These are phyloP conservation scores for Coenobita brevimanus DNA, from an alignment of 1,140 invertebrate genomes.

Conservation along the genomic window DNA sequence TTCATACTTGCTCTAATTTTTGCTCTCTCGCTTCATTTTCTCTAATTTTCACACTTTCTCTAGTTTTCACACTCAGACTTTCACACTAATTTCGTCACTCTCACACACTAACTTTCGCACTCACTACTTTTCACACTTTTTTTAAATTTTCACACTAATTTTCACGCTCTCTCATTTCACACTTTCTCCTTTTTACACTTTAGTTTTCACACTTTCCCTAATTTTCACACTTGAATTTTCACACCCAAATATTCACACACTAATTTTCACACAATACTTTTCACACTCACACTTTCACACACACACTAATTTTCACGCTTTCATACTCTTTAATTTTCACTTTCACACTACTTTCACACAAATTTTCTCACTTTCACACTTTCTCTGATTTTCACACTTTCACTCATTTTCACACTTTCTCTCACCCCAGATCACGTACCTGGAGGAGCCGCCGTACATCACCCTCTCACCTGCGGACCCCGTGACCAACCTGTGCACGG, in stretches of 20 bases:
- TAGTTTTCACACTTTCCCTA: neutral
- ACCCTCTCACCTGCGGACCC: constrained; percentile 92
- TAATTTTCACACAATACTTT: neutral
- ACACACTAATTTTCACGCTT: neutral
- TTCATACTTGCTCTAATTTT: neutral
- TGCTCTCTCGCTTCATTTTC: neutral
- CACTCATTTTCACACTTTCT: too few species aligned
- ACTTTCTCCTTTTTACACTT: too few species aligned
- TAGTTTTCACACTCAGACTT: neutral
- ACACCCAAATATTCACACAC: neutral
- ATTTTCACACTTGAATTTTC: neutral
- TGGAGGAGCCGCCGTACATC: constrained; percentile 97
- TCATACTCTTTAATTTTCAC: neutral
- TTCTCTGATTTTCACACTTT: neutral
- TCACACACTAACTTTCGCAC: too few species aligned
- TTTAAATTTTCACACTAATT: neutral
- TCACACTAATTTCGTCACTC: too few species aligned
- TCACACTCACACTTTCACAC: neutral
- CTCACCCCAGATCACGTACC: constrained; percentile 84
- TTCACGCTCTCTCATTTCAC: neutral
- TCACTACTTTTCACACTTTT: too few species aligned
- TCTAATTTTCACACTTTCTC: neutral
- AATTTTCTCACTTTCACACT: neutral
- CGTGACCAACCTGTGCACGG: constrained; percentile 89
- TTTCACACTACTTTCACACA: too few species aligned